Percentiles rank a stretch among this genome's conserved stretches.
Evolutionary conservation across 2,113 vertebrate species (phyloP).

Genomic region (Lynx canadensis): DNA sequence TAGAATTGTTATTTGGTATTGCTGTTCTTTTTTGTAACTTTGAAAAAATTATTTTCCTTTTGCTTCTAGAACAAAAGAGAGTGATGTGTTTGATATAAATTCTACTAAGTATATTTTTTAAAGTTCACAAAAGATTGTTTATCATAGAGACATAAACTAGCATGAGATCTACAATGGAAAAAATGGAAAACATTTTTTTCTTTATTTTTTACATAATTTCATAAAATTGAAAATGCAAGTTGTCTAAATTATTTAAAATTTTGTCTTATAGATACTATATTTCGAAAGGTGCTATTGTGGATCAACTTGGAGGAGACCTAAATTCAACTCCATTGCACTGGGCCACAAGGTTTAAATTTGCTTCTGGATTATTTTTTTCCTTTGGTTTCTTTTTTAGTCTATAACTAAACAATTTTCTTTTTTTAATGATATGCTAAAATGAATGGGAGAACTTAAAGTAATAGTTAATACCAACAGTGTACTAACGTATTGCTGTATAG

Average conservation of each 20-base stretch:
- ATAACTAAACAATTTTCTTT: not conserved
- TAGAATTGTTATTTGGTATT: not conserved
- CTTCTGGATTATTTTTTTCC: conserved; percentile 51
- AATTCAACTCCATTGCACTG: conserved; percentile 99
- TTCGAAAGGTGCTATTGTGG: conserved; percentile 98
- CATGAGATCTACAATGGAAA: conserved; percentile 23
- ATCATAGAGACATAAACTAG: conserved; percentile 22
- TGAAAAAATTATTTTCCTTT: conserved; percentile 2
- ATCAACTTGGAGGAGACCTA: conserved; percentile 98
- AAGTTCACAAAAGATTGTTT: not conserved
- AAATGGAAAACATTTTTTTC: not conserved
- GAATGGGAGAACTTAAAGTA: not conserved
- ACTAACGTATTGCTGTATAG: not conserved
- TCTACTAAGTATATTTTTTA: conserved; percentile 39
- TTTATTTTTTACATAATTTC: conserved; percentile 16
- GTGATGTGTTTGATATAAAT: not conserved
- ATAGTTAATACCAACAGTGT: not conserved
- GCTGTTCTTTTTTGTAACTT: not conserved
- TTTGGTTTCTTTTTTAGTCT: not conserved
- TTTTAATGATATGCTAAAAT: not conserved
- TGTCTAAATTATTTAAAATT: conserved; percentile 63
- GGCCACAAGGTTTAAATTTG: conserved; percentile 94
- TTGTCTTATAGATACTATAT: conserved; percentile 94
- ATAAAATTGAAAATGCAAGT: conserved; percentile 57
- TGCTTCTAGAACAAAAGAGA: conserved; percentile 5